phyloP scores from a whole-genome alignment of 2,888 invertebrate species.

The Hymenopus coronatus region DNA sequence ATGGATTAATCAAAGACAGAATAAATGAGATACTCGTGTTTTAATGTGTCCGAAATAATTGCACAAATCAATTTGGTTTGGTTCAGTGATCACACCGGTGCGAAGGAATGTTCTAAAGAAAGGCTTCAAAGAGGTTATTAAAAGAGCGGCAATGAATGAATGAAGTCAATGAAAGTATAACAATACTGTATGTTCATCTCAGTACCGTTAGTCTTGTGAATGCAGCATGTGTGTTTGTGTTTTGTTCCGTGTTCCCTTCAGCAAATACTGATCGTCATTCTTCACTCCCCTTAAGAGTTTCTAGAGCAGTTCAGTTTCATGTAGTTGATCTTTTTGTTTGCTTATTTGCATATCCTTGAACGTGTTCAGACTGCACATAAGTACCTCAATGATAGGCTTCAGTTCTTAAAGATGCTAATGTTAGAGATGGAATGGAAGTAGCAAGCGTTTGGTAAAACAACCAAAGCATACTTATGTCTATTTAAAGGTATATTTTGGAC shows the following conservation, averaged over 20 bases:
- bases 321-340: background rate
- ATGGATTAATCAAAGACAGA: background rate
- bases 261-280: background rate
- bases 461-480: too few species aligned
- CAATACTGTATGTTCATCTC: background rate
- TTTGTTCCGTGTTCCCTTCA: background rate
- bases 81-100: background rate
- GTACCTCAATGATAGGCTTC: background rate
- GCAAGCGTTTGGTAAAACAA: too few species aligned
- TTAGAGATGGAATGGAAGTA: too few species aligned
- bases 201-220: background rate
- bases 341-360: background rate
- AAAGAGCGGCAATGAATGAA: background rate
- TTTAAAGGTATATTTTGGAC: too few species aligned
- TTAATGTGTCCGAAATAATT: background rate
- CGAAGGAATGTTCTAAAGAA: background rate
- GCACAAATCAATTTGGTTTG: background rate
- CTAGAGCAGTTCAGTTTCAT: background rate
- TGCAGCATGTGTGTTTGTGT: background rate
- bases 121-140: background rate
- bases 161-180: background rate
- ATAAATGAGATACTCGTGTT: background rate
- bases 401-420: background rate
- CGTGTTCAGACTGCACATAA: background rate
- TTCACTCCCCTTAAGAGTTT: background rate